Evolutionary conservation across 2,888 invertebrate species (phyloP), one percentile per base, ranked within the genome.

Genomic region (Drosophila formosana): DNA sequence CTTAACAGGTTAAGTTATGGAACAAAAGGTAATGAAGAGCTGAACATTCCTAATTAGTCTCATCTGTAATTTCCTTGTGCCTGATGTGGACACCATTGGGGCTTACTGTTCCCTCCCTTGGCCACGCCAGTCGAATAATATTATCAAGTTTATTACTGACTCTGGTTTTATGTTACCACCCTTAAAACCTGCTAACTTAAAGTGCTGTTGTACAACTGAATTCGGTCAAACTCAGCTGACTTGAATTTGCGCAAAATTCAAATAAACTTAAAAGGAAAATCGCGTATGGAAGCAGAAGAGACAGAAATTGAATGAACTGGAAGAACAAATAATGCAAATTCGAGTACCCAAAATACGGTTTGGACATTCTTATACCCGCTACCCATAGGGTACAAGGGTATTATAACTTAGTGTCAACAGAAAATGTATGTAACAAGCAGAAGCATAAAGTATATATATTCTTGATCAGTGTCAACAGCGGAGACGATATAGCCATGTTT

Each of bases 231-330:
- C 18, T 53, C 39, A 13, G 41, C 41, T 45, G 49, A 57, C 39
- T 53, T 30, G 34, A 53, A 23, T 55, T 47, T 32, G n/a, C 37
- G 23, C 13, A 34, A 68, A 57, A 55, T 68, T 28, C 47, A 65
- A 50, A 4, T 9, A 61, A 65, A 78, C 74, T 73, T 73, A 43
- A 75, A 77, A 67, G 72, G 61, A 39, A 61, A 75, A 41, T 45
- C 13, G 37, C 28, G 57, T 11, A 23, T 46, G 50, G 37, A 32
- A 32, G 37, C 45, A 45, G 26, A 46, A n/a, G 37, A 28, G 5
- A 13, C 7, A 4, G 11, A 13, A 78, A 76, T 43, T 60, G 57
- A 70, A 56, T 70, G 53, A 66, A 55, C 66, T 70, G 69, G 61
- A 67, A 64, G 46, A 61, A 34, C 18, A 66, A 63, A 32, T 62